Conservation (phyloP, 2,113 vertebrate species). For the Mastomys coucha region DNA sequence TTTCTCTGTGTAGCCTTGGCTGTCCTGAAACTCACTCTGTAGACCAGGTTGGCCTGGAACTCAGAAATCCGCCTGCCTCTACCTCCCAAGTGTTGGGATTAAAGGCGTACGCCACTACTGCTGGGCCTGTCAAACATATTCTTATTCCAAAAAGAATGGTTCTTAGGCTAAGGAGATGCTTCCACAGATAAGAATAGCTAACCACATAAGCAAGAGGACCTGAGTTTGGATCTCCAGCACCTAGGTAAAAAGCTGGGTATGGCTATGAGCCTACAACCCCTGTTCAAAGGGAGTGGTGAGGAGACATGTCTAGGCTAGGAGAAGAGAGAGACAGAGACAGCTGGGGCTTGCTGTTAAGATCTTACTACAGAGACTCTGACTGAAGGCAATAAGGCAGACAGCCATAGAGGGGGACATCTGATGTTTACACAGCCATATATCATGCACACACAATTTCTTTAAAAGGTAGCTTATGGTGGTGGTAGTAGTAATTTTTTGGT, state of each 20-base stretch:
- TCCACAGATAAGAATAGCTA: neutral
- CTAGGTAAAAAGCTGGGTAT: neutral
- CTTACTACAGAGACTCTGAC: neutral
- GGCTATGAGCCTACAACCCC: neutral
- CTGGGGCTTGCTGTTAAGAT: neutral
- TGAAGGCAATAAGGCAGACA: neutral
- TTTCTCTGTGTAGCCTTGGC: too few species aligned
- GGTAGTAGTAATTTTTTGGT: neutral
- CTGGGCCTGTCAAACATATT: neutral
- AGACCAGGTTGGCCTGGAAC: too few species aligned
- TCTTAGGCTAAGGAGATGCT: neutral
- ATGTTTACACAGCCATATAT: neutral
- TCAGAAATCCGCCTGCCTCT: too few species aligned
- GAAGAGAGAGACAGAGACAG: neutral
- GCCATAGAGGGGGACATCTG: neutral
- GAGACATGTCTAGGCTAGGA: neutral
- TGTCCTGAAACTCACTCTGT: too few species aligned
- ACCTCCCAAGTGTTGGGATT: too few species aligned
- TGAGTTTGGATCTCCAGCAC: neutral
- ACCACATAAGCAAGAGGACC: neutral
- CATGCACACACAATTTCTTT: neutral
- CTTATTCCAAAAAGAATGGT: slow-evolving; percentile 58
- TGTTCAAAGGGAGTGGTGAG: neutral
- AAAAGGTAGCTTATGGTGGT: neutral
- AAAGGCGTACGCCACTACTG: too few species aligned